Evolutionary conservation across 2,888 invertebrate genomes (phyloP), one percentile per base, ranked within the genome.

Genomic region (Glaucopsyche alexis): DNA sequence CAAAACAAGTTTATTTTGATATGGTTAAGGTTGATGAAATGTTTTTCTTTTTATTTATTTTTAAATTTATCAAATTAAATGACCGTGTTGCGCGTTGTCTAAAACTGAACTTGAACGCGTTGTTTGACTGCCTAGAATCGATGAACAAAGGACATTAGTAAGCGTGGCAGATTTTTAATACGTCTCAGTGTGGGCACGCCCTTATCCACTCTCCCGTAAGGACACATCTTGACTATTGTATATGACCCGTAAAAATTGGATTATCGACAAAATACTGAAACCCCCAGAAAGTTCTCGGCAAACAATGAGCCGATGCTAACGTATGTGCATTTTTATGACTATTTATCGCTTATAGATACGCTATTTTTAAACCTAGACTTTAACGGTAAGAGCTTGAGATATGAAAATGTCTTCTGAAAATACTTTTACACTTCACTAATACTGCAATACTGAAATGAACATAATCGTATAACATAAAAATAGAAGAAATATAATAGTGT

Each of bases 181-280:
- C 29, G 29, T 4, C 29, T 4, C 29, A 45, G 45, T 49, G 14
- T 69, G 49, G 13, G 19, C 14, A 29, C 42, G 7, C 11, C 69
- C 69, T 29, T 14, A 69, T 66, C 42, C 14, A 65, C 29, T 69
- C 47, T 19, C 47, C 1, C 14, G 2, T 19, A 29, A 69, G n/a
- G 45, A 2, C 47, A 29, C 69, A 13, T 49, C 45, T 69, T 29
- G 49, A 47, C 42, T 49, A 47, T 49, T 47, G 69, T 47, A 69
- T 49, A 69, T 69, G 69, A 49, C 45, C 69, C 29, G 69, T 67
- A 19, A 67, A 45, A 67, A 47, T 45, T 47, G 49, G 47, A 69
- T 69, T 49, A 47, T 45, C 8, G 45, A 67, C 66, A n/a, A 45
- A 42, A 67, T 67, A 29, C 19, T 11, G 69, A 2, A 49, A 49